Evolutionary conservation across 2,797 vertebrate genomes (phyloP).

Genomic region (Semaprochilodus insignis): DNA sequence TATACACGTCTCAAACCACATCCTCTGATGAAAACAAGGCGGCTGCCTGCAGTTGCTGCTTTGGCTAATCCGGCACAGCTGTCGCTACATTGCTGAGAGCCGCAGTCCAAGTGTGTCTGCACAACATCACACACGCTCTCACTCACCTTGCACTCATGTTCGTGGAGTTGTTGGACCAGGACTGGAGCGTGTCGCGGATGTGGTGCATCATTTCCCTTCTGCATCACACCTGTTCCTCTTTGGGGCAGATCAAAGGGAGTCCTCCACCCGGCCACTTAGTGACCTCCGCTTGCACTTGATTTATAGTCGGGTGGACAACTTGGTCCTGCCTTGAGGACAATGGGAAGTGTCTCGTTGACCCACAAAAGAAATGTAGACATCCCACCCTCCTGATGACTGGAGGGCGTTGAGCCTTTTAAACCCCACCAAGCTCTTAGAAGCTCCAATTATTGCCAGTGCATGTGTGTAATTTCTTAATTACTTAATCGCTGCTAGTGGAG

Average conservation of each 20-base stretch:
- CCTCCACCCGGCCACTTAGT: not conserved
- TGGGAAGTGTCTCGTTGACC: slow-evolving; percentile 29
- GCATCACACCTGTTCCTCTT: slow-evolving; percentile 4
- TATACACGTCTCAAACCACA: slow-evolving; percentile 27
- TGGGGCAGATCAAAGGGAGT: not conserved
- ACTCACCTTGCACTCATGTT: not conserved
- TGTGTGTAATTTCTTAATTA: no score
- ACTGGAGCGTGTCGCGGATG: not conserved
- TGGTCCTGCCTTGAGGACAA: slow-evolving; percentile 22
- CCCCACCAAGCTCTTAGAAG: not conserved
- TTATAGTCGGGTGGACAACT: not conserved
- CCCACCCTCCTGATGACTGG: not conserved
- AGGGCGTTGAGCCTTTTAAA: not conserved
- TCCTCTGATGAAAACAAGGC: slow-evolving; percentile 12
- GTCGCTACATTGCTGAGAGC: slow-evolving; percentile 1
- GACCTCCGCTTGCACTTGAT: not conserved
- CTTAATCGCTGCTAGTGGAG: no score
- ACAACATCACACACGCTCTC: not conserved
- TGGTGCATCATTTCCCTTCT: not conserved
- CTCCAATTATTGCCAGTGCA: not conserved
- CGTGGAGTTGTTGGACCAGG: not conserved
- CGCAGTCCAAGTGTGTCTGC: not conserved
- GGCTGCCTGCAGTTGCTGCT: slow-evolving; percentile 6
- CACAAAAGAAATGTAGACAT: slow-evolving; percentile 21
- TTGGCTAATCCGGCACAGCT: slow-evolving; percentile 28